These are phyloP conservation scores for Trachythela sp. DNA, from an alignment of 64 coral and sea anemone genomes.

Conservation along the genomic window DNA sequence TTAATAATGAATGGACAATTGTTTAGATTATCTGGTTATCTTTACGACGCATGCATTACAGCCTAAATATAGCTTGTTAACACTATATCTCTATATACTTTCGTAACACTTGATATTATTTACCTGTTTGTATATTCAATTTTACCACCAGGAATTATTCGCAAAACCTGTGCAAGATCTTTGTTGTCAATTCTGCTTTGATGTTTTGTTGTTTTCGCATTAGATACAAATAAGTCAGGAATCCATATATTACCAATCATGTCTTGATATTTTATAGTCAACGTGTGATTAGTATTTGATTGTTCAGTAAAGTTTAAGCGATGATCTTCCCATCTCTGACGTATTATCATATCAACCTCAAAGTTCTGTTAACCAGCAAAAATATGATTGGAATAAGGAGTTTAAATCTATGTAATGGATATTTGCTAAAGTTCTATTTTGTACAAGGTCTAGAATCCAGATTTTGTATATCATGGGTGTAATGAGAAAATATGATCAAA, in stretches of 20 bases:
- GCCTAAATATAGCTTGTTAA: too few relatives aligned
- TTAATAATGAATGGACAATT: too few relatives aligned
- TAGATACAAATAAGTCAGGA: neutral
- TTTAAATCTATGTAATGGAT: too few relatives aligned
- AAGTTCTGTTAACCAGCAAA: neutral
- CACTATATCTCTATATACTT: too few relatives aligned
- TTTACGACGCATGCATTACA: too few relatives aligned
- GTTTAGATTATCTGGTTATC: too few relatives aligned
- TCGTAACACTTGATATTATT: too few relatives aligned
- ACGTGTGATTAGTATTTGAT: neutral
- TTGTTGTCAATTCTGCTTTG: constrained; percentile 7
- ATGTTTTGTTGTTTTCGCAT: neutral
- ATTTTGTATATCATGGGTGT: too few relatives aligned
- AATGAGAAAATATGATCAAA: too few relatives aligned
- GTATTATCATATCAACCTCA: neutral
- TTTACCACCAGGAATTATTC: neutral
- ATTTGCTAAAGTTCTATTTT: too few relatives aligned
- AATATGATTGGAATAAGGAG: neutral
- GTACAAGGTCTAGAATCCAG: too few relatives aligned
- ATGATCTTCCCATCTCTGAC: neutral
- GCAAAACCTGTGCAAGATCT: neutral
- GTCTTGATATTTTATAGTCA: neutral
- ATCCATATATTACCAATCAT: neutral
- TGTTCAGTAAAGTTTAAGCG: neutral
- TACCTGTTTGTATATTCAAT: neutral